Percentiles rank a stretch among this genome's conserved stretches.
Conservation (phyloP, 2,113 vertebrate genomes). For the Sitta europaea region DNA sequence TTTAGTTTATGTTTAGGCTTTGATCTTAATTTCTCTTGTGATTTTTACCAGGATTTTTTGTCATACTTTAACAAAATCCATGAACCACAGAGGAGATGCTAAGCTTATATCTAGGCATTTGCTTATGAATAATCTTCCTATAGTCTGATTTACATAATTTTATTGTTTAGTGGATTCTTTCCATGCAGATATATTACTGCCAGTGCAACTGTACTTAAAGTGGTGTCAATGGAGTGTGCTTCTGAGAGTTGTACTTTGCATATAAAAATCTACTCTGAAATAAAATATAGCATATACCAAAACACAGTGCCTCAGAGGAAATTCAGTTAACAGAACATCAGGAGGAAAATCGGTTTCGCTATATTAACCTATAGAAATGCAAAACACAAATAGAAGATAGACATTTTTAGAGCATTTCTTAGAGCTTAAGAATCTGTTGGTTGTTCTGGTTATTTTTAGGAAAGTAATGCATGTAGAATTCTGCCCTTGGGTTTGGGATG, state of each 20-base stretch:
- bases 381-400: conserved; percentile 50
- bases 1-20: conserved; percentile 26
- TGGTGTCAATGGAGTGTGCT: conserved; percentile 55
- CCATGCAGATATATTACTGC: conserved; percentile 60
- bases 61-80: conserved; percentile 28
- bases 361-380: conserved; percentile 32
- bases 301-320: conserved; percentile 35
- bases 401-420: conserved; percentile 41
- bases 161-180: conserved; percentile 70
- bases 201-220: conserved; percentile 66
- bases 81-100: conserved; percentile 12
- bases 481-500: neutral
- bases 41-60: conserved; percentile 36
- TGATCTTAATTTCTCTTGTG: conserved; percentile 53
- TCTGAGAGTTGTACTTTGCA: conserved; percentile 43
- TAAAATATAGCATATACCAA: conserved; percentile 50
- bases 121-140: conserved; percentile 59
- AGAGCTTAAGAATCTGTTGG: neutral
- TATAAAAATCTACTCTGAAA: conserved; percentile 51
- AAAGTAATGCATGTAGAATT: neutral
- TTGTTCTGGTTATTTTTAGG: conserved; percentile 6
- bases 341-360: neutral
- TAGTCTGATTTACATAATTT: conserved; percentile 64
- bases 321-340: conserved; percentile 49
- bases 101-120: conserved; percentile 45